Conservation (phyloP, 2,888 invertebrate genomes). For the Eupeodes latifasciatus region DNA sequence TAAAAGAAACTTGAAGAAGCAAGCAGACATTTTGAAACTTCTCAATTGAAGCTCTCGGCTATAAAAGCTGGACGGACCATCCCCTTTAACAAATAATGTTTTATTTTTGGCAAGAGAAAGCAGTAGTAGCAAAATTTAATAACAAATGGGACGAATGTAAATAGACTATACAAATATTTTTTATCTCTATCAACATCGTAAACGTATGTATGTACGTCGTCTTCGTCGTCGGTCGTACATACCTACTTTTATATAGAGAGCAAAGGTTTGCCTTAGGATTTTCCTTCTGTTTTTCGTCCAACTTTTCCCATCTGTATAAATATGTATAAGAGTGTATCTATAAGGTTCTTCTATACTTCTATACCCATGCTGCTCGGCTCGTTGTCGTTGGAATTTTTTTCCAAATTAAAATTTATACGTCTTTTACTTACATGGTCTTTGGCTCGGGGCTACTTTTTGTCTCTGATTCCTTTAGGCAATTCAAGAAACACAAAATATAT, state of each 20-base stretch:
- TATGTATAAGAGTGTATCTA: background rate
- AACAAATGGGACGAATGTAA: slow-evolving; percentile 66
- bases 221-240: background rate
- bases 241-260: background rate
- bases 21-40: slow-evolving; percentile 54
- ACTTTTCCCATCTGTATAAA: slow-evolving; percentile 21
- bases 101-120: slow-evolving; percentile 10
- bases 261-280: slow-evolving; percentile 59
- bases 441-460: slow-evolving; percentile 66
- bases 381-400: slow-evolving; percentile 35
- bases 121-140: slow-evolving; percentile 57
- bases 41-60: slow-evolving; percentile 63
- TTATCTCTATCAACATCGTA: slow-evolving; percentile 59
- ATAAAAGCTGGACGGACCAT: slow-evolving; percentile 43
- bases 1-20: slow-evolving; percentile 38
- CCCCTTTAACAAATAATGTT: slow-evolving; percentile 24
- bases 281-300: slow-evolving; percentile 50
- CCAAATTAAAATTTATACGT: slow-evolving; percentile 72
- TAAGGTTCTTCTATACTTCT: slow-evolving; percentile 6
- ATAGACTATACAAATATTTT: slow-evolving; percentile 71
- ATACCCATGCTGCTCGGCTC: background rate
- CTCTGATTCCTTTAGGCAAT: slow-evolving; percentile 42
- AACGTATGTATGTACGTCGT: too few species aligned
- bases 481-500: slow-evolving; percentile 36
- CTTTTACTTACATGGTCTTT: slow-evolving; percentile 61